Conservation (phyloP, 2,888 invertebrate species). For the Callosobruchus maculatus region DNA sequence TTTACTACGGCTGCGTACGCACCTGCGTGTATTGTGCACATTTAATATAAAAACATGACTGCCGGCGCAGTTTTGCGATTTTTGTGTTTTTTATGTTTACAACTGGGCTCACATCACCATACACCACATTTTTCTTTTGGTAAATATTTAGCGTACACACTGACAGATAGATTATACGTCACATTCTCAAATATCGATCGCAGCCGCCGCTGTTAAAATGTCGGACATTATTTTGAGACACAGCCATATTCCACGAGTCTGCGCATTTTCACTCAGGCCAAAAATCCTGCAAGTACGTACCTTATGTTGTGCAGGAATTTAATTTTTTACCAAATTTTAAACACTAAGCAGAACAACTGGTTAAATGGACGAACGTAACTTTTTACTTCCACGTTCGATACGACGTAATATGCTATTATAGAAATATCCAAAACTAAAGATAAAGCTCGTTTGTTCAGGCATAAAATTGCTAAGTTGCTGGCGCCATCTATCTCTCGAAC, state of each 20-base stretch:
- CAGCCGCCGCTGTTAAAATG: constrained; percentile 47
- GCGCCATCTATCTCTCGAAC: not conserved
- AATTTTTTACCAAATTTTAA: not conserved
- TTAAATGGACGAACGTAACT: not conserved
- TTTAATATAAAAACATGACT: constrained; percentile 50
- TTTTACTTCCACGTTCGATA: not conserved
- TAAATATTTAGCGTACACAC: constrained; percentile 42
- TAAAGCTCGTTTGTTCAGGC: not conserved
- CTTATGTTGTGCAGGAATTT: not conserved
- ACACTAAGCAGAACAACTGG: not conserved
- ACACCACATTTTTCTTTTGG: constrained; percentile 40
- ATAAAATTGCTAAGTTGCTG: not conserved
- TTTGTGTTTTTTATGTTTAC: constrained; percentile 34
- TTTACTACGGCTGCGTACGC: constrained; percentile 93
- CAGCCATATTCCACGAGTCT: constrained; percentile 70
- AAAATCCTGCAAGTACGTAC: not conserved
- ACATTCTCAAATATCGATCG: constrained; percentile 60
- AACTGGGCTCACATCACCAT: constrained; percentile 35
- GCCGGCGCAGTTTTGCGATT: constrained; percentile 43
- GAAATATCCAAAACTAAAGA: not conserved
- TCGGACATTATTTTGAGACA: constrained; percentile 52
- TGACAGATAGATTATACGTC: constrained; percentile 46
- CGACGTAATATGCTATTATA: not conserved
- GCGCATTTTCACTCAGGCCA: constrained; percentile 51
- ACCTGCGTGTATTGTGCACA: constrained; percentile 74